These are phyloP conservation scores for Myotis davidii DNA, from an alignment of 2,113 vertebrate species.

Conservation along the genomic window DNA sequence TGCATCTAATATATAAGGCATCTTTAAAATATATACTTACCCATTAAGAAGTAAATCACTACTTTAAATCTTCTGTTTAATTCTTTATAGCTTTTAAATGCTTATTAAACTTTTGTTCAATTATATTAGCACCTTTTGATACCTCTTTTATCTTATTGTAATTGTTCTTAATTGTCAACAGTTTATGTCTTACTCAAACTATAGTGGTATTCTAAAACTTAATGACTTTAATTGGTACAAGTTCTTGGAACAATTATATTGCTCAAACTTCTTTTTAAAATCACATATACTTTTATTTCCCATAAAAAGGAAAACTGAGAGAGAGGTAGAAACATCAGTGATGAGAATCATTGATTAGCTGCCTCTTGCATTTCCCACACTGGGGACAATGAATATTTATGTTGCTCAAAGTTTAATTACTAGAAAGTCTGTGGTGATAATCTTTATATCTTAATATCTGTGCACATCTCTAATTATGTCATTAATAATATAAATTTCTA, in stretches of 20 bases:
- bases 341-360: too few relatives aligned
- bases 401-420: conserved; percentile 1
- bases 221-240: background rate
- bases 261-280: background rate
- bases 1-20: background rate
- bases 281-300: too few relatives aligned
- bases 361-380: too few relatives aligned
- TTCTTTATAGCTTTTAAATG: background rate
- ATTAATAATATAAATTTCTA: background rate
- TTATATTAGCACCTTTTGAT: background rate
- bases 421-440: background rate
- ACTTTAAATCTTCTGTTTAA: background rate
- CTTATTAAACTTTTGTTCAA: background rate
- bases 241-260: background rate
- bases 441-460: background rate
- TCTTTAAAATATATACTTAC: background rate
- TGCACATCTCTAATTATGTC: background rate
- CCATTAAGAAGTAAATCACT: background rate
- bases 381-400: background rate
- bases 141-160: background rate
- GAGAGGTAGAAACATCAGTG: too few relatives aligned
- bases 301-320: too few relatives aligned
- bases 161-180: background rate
- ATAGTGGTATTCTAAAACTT: background rate
- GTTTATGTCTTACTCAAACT: background rate